phyloP scores from a whole-genome alignment of 2,797 vertebrate genomes.

The Myotis pilosus region DNA sequence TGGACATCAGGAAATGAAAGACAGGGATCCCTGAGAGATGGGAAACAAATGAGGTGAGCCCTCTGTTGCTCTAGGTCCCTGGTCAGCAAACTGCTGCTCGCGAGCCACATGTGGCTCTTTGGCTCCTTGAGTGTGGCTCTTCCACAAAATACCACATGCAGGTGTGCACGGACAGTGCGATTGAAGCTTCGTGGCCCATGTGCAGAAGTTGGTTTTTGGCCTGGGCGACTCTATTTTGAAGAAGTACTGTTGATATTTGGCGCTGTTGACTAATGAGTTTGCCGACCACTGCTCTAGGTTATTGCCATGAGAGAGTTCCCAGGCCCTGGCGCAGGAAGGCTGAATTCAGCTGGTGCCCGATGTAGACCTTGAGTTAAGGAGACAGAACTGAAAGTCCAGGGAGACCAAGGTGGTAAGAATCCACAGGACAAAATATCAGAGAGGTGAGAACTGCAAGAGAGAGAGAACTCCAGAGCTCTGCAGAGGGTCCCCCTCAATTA shows the following conservation, averaged over 20 bases:
- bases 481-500: not conserved
- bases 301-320: not conserved
- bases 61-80: not conserved
- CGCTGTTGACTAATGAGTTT: no score
- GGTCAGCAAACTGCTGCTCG: no score
- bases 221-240: no score
- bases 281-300: not conserved
- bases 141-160: no score
- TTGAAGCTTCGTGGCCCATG: no score
- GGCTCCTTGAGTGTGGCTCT: no score
- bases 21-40: not conserved
- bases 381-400: not conserved
- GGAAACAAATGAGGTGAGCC: not conserved
- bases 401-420: not conserved
- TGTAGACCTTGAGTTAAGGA: not conserved
- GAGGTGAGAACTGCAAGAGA: not conserved
- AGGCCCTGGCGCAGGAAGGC: not conserved
- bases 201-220: no score
- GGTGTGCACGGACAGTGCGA: accelerated
- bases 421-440: not conserved
- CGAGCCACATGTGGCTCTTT: no score
- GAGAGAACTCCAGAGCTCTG: not conserved
- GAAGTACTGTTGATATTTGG: no score
- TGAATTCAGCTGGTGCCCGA: not conserved
- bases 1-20: not conserved